A percentile compares a stretch with the other conserved stretches of the same genome.
Evolutionary conservation across 2,113 vertebrate species (phyloP).

Genomic region (Mastomys coucha): DNA sequence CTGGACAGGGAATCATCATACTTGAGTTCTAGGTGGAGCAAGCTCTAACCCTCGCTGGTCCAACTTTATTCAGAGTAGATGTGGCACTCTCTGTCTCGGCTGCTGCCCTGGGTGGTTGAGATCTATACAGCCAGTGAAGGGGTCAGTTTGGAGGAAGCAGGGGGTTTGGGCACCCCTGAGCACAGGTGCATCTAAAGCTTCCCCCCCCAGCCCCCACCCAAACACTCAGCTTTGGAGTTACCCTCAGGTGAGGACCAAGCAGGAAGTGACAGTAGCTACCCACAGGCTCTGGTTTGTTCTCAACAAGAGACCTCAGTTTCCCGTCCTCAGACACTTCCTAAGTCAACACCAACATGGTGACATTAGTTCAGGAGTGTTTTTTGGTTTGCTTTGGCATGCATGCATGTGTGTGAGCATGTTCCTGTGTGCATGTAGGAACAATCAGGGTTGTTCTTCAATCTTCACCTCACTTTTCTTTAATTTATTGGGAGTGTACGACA

Average conservation of each 20-base stretch:
- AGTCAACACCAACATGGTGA: neutral
- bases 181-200: neutral
- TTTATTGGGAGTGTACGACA: neutral
- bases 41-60: neutral
- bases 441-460: neutral
- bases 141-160: neutral
- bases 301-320: conserved; percentile 7
- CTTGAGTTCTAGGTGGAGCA: neutral
- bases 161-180: neutral
- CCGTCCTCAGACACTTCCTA: neutral
- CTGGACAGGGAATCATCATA: neutral
- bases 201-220: neutral
- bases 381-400: neutral
- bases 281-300: neutral
- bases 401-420: no score
- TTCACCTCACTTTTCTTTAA: neutral
- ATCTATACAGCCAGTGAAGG: neutral
- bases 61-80: neutral
- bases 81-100: neutral
- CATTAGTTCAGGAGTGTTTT: neutral
- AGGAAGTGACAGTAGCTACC: conserved; percentile 18
- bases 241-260: neutral
- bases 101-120: neutral
- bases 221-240: neutral
- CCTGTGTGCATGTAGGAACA: no score